Percentiles rank a stretch among this genome's conserved stretches.
These are phyloP conservation scores for Gymnobelideus leadbeateri DNA, from an alignment of 2,113 vertebrate species.

Conservation along the genomic window DNA sequence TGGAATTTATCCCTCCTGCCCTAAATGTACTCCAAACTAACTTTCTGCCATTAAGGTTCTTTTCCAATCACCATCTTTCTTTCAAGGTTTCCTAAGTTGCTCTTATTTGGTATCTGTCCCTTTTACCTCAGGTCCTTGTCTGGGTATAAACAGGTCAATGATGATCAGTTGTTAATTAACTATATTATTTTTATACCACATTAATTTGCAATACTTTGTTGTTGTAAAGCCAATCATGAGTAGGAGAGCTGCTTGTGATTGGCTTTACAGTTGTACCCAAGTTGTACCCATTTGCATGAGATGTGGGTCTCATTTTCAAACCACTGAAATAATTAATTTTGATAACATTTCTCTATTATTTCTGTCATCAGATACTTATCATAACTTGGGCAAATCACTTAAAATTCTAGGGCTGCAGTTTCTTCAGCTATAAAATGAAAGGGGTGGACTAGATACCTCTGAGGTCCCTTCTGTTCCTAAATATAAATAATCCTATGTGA, in stretches of 20 bases:
- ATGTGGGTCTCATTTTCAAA: not conserved
- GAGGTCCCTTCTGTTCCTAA: not conserved
- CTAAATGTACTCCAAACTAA: not conserved
- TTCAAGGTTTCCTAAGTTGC: not conserved
- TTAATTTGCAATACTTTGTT: not conserved
- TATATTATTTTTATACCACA: conserved; percentile 10
- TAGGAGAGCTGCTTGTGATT: too few species aligned
- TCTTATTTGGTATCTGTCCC: not conserved
- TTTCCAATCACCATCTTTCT: not conserved
- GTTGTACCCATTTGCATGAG: not conserved
- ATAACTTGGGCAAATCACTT: not conserved
- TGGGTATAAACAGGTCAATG: not conserved
- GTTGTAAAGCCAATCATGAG: too few species aligned
- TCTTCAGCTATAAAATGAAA: not conserved
- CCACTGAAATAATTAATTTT: conserved; percentile 19
- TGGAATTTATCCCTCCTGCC: not conserved
- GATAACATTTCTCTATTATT: conserved; percentile 21
- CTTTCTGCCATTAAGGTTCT: not conserved
- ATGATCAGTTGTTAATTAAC: not conserved
- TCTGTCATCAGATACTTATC: not conserved
- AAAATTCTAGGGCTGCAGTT: not conserved
- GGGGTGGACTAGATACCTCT: not conserved
- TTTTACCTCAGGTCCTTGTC: not conserved
- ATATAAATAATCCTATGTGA: not conserved
- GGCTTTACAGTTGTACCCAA: too few species aligned